Evolutionary conservation across 2,113 vertebrate genomes (phyloP).

Genomic region (Sciurus niger): DNA sequence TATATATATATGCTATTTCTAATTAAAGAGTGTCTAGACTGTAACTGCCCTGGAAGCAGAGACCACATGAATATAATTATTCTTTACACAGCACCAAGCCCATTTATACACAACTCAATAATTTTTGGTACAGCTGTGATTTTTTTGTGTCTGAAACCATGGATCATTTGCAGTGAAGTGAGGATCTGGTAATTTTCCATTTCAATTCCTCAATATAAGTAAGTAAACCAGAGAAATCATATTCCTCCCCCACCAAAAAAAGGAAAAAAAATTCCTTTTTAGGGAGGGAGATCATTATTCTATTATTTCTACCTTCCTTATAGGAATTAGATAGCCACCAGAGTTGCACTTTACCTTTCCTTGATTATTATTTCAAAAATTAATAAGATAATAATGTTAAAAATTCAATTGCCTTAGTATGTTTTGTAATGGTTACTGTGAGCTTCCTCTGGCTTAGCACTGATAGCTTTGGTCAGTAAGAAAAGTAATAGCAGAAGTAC

Average conservation of each 20-base stretch:
- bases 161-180: conserved; percentile 51
- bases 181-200: conserved; percentile 2
- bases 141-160: conserved; percentile 43
- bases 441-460: not conserved
- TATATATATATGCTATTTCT: conserved; percentile 33
- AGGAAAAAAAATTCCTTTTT: not conserved
- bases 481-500: conserved; percentile 72
- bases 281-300: conserved; percentile 23
- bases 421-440: not conserved
- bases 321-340: conserved; percentile 7
- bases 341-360: conserved; percentile 45
- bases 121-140: conserved; percentile 56
- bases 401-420: conserved; percentile 38
- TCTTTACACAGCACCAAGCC: not conserved
- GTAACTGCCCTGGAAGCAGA: not conserved
- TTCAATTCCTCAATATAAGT: conserved; percentile 55
- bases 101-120: conserved; percentile 17
- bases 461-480: conserved; percentile 43
- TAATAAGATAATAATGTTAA: conserved; percentile 19
- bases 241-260: not conserved
- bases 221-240: conserved; percentile 55
- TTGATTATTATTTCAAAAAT: conserved; percentile 65
- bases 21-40: conserved; percentile 35
- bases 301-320: conserved; percentile 40
- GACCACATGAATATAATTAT: not conserved